Evolutionary conservation across 2,797 vertebrate species (phyloP).

Genomic region (Bucorvus abyssinicus): DNA sequence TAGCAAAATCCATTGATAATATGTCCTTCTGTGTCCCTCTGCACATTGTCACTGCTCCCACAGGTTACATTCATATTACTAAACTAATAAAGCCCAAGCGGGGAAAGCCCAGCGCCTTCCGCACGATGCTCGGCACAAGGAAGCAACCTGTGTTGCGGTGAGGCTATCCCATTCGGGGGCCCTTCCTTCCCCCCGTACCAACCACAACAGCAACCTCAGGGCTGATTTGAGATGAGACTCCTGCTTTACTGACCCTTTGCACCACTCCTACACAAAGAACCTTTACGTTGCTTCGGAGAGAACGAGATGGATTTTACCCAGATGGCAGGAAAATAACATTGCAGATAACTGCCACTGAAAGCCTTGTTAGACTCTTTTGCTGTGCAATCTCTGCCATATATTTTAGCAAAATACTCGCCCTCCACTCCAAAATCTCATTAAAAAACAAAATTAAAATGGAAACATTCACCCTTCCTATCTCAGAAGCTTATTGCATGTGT

Average conservation of each 20-base stretch:
- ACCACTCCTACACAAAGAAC: neutral
- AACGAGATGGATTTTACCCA: neutral
- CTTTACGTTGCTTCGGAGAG: neutral
- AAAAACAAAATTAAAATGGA: slow-evolving; percentile 36
- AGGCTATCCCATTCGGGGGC: neutral
- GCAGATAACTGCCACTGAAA: slow-evolving; percentile 1
- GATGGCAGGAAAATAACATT: slow-evolving; percentile 35
- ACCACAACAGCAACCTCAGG: neutral
- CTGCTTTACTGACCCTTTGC: neutral
- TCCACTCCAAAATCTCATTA: slow-evolving; percentile 48
- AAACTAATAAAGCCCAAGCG: neutral
- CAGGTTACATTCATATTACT: too few relatives aligned
- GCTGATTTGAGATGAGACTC: neutral
- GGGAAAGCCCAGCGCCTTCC: neutral
- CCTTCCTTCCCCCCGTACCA: neutral
- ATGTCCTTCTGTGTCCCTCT: neutral
- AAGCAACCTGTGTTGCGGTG: neutral
- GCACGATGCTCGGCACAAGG: accelerated
- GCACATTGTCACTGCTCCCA: neutral
- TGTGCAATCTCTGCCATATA: slow-evolving; percentile 21
- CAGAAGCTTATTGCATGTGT: slow-evolving; percentile 39
- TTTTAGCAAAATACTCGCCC: slow-evolving; percentile 38
- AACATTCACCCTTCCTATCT: slow-evolving; percentile 43
- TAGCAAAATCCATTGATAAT: neutral
- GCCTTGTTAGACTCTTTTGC: neutral